phyloP scores from a whole-genome alignment of 2,797 vertebrate species.

The Kryptolebias ocellatus region DNA sequence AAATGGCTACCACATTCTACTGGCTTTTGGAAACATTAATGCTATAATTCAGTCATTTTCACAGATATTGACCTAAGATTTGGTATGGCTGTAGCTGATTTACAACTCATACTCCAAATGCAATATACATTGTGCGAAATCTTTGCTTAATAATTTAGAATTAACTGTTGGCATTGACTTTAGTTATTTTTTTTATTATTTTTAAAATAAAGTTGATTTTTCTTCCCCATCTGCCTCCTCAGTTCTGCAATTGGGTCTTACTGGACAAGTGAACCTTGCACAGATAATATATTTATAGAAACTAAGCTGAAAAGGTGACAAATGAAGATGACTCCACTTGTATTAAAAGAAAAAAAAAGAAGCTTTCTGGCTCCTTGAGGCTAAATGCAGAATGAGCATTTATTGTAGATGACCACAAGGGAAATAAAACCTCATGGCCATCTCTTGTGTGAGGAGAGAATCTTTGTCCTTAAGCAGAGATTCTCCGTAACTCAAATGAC shows the following conservation, averaged over 20 bases:
- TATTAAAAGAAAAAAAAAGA: constrained; percentile 24
- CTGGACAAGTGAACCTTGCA: not conserved
- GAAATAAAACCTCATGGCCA: constrained; percentile 73
- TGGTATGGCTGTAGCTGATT: too few relatives aligned
- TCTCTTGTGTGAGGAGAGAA: constrained; percentile 64
- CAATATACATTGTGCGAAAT: too few relatives aligned
- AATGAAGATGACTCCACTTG: not conserved
- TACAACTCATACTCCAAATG: too few relatives aligned
- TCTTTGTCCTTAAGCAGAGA: constrained; percentile 77
- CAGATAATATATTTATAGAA: not conserved
- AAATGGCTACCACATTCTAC: too few relatives aligned
- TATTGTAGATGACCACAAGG: constrained; percentile 62
- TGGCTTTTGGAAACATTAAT: too few relatives aligned
- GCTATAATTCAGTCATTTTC: too few relatives aligned
- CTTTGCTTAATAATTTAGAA: too few relatives aligned
- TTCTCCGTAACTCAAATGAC: constrained; percentile 76
- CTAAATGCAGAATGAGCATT: constrained; percentile 53
- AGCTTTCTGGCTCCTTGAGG: constrained; percentile 24
- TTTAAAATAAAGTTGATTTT: not conserved
- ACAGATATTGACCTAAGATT: too few relatives aligned
- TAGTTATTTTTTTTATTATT: too few relatives aligned
- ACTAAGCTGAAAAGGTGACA: not conserved
- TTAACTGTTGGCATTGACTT: too few relatives aligned
- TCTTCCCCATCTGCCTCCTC: not conserved
- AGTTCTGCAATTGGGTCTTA: not conserved